Evolutionary conservation across 1,140 invertebrate genomes (phyloP).

Genomic region (Megathymus violae): DNA sequence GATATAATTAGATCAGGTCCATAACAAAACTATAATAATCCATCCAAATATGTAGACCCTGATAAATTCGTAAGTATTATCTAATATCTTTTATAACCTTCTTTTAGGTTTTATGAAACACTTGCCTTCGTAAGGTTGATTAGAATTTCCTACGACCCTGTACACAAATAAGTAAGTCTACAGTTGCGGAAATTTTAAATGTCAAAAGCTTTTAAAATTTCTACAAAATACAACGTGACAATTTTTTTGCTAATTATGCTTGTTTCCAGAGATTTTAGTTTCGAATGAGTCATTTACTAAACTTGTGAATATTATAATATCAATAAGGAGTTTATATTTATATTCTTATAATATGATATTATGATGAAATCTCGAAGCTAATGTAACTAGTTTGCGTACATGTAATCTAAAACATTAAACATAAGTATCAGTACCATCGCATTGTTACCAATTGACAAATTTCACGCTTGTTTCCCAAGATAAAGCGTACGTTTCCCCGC

Average conservation of each 20-base stretch:
- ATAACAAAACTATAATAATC: not conserved
- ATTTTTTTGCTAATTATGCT: not conserved
- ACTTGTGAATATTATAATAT: not conserved
- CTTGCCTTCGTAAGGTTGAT: conserved; percentile 25
- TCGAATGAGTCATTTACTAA: not conserved
- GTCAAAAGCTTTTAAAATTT: conserved; percentile 21
- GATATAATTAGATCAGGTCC: too few relatives aligned
- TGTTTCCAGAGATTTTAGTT: not conserved
- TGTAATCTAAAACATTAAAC: conserved; percentile 1
- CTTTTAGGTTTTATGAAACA: not conserved
- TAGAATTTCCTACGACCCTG: conserved; percentile 24
- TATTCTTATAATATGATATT: not conserved
- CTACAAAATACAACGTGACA: conserved; percentile 31
- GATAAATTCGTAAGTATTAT: conserved; percentile 21
- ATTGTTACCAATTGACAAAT: conserved; percentile 5
- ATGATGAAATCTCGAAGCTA: not conserved
- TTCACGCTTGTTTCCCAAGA: conserved; percentile 9
- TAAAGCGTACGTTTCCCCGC: conserved; percentile 29
- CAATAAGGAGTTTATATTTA: not conserved
- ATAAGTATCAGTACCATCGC: conserved; percentile 4
- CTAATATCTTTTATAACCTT: conserved; percentile 12
- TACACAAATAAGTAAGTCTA: conserved; percentile 20
- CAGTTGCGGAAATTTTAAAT: conserved; percentile 23
- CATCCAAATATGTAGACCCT: conserved; percentile 20
- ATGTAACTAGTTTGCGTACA: not conserved